Percentiles rank a stretch among this genome's conserved stretches.
Conservation (phyloP, 1,140 invertebrate genomes). For the Thrips palmi region DNA sequence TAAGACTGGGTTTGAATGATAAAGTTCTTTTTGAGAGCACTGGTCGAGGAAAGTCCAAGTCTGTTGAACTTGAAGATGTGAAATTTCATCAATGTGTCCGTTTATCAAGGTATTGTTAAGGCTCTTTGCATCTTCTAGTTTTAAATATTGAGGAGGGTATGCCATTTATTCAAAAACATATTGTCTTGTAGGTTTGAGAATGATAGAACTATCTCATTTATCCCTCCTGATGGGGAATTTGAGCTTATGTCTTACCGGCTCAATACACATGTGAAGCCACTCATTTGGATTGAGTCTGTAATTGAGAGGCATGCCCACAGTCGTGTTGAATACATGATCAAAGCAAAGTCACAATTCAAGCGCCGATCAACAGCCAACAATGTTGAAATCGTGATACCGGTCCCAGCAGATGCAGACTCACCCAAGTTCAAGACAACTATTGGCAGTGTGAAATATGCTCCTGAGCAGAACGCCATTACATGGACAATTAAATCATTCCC, state of each 20-base stretch:
- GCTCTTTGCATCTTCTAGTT: neutral
- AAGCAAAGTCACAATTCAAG: constrained; percentile 98
- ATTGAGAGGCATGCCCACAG: constrained; percentile 98
- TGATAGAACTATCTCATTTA: constrained; percentile 96
- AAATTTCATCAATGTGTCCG: constrained; percentile 99
- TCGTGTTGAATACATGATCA: constrained; percentile 98
- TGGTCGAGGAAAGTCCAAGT: constrained; percentile 94
- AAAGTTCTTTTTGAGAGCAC: constrained; percentile 98
- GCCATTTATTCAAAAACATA: neutral
- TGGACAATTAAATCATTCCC: constrained; percentile 99
- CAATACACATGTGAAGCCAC: constrained; percentile 91
- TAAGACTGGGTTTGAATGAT: constrained; percentile 95
- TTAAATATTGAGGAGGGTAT: neutral
- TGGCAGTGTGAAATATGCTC: constrained; percentile 93
- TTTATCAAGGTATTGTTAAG: constrained; percentile 42
- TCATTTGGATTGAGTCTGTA: constrained; percentile 99
- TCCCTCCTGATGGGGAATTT: constrained; percentile 98
- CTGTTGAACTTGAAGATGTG: constrained; percentile 96
- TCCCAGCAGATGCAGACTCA: constrained; percentile 93
- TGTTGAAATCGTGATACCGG: constrained; percentile 97
- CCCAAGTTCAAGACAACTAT: constrained; percentile 98
- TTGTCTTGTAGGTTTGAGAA: constrained; percentile 68
- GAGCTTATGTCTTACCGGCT: constrained; percentile 99
- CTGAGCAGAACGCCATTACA: constrained; percentile 92
- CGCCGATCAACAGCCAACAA: constrained; percentile 95